phyloP scores from a whole-genome alignment of 2,113 vertebrate species.

The Glaucidium brasilianum region DNA sequence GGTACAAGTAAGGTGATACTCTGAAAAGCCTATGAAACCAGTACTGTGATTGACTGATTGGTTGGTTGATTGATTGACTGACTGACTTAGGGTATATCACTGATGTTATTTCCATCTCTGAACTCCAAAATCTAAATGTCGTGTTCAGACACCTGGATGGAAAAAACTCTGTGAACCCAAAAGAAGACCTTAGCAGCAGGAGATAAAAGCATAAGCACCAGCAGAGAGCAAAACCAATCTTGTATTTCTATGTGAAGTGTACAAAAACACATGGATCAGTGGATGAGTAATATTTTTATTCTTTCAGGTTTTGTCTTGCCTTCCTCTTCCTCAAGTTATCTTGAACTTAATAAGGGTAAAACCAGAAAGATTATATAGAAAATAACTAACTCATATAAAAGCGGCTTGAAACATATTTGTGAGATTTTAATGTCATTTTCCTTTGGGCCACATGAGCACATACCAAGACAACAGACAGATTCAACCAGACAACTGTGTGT shows the following conservation, averaged over 20 bases:
- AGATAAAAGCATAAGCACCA: not conserved
- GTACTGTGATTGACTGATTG: not conserved
- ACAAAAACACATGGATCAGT: fast-evolving
- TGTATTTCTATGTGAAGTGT: not conserved
- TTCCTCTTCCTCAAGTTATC: too few species aligned
- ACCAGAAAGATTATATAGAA: not conserved
- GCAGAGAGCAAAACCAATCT: not conserved
- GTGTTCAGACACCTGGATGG: not conserved
- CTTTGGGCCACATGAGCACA: not conserved
- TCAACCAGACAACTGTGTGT: not conserved
- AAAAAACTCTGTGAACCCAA: not conserved
- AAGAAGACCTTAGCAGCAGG: not conserved
- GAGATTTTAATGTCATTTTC: not conserved
- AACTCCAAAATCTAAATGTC: not conserved
- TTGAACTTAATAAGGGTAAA: not conserved
- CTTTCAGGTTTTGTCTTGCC: not conserved
- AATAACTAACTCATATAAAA: not conserved
- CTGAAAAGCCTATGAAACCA: not conserved
- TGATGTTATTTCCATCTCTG: not conserved
- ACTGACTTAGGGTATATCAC: not conserved
- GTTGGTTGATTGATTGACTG: not conserved
- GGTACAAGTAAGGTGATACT: not conserved
- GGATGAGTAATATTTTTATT: not conserved
- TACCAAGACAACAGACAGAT: not conserved
- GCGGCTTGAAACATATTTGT: not conserved